Conservation (phyloP, 2,113 vertebrate species). For the Lampris incognitus region DNA sequence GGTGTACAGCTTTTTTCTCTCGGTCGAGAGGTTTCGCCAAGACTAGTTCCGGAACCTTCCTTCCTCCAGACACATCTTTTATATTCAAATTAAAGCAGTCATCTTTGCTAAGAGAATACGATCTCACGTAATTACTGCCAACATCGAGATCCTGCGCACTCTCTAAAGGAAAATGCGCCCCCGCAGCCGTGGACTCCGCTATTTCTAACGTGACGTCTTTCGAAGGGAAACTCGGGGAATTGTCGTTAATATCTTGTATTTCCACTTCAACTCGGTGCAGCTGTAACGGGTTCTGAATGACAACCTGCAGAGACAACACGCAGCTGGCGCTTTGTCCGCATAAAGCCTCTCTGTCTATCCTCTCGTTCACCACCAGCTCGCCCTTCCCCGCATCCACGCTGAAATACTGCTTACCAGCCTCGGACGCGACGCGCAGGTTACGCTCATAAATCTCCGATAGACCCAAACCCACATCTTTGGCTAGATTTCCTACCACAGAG, state of each 20-base stretch:
- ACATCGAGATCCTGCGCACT: constrained; percentile 68
- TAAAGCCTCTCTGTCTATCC: constrained; percentile 86
- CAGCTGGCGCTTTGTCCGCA: constrained; percentile 83
- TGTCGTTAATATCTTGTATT: constrained; percentile 82
- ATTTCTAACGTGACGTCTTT: constrained; percentile 79
- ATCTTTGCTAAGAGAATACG: constrained; percentile 46
- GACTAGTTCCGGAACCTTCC: constrained; percentile 30
- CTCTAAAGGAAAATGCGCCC: constrained; percentile 68
- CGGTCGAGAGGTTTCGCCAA: constrained; percentile 20
- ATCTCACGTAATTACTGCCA: constrained; percentile 54
- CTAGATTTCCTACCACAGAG: constrained; percentile 82
- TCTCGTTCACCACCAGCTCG: constrained; percentile 81
- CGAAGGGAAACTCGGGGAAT: constrained; percentile 79
- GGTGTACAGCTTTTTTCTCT: constrained; percentile 63
- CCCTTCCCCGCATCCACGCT: constrained; percentile 81
- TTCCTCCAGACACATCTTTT: constrained; percentile 37
- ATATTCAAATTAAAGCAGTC: constrained; percentile 37
- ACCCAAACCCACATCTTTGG: constrained; percentile 84
- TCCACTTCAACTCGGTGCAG: constrained; percentile 82
- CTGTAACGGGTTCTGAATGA: constrained; percentile 84
- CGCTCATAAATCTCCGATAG: constrained; percentile 77
- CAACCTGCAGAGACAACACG: constrained; percentile 80
- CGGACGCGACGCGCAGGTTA: constrained; percentile 81
- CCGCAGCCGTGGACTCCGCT: constrained; percentile 77
- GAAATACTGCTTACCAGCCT: constrained; percentile 82